Evolutionary conservation across 2,888 invertebrate genomes (phyloP).

Genomic region (Cheiracanthium punctorium): DNA sequence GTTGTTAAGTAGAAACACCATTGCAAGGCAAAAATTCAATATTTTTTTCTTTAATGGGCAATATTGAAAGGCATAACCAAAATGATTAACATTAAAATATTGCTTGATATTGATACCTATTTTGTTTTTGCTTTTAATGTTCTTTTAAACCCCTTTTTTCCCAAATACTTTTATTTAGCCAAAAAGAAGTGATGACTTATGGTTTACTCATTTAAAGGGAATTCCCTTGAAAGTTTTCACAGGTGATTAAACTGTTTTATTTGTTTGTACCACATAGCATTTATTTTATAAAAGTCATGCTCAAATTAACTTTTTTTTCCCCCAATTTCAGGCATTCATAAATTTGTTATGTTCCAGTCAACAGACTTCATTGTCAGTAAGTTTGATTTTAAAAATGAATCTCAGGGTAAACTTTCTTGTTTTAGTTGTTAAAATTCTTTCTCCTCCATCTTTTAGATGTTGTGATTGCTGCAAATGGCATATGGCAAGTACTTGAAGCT

Average conservation of each 20-base stretch:
- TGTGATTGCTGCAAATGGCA: constrained; percentile 84
- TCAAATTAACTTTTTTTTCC: not conserved
- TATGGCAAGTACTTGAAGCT: constrained; percentile 85
- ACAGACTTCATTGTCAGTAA: constrained; percentile 61
- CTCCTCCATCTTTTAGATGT: too few relatives aligned
- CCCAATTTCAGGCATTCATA: constrained; percentile 71
- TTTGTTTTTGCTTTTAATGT: too few relatives aligned
- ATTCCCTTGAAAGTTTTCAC: constrained; percentile 41
- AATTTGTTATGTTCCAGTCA: constrained; percentile 37
- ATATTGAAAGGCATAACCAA: too few relatives aligned
- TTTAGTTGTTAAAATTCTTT: too few relatives aligned
- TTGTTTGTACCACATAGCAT: not conserved
- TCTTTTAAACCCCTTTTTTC: too few relatives aligned
- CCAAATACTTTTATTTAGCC: constrained; percentile 38
- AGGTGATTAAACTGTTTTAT: constrained; percentile 28
- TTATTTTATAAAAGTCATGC: not conserved
- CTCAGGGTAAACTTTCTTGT: too few relatives aligned
- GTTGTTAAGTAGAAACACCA: too few relatives aligned
- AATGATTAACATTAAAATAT: too few relatives aligned
- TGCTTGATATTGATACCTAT: too few relatives aligned
- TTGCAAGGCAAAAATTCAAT: too few relatives aligned
- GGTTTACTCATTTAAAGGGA: constrained; percentile 60
- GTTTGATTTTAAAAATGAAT: constrained; percentile 23
- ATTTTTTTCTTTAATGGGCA: too few relatives aligned
- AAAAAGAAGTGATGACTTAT: constrained; percentile 59